A percentile compares a stretch with the other conserved stretches of the same genome.
Conservation (phyloP, 2,888 invertebrate species). For the Drosophila suboccidentalis region DNA sequence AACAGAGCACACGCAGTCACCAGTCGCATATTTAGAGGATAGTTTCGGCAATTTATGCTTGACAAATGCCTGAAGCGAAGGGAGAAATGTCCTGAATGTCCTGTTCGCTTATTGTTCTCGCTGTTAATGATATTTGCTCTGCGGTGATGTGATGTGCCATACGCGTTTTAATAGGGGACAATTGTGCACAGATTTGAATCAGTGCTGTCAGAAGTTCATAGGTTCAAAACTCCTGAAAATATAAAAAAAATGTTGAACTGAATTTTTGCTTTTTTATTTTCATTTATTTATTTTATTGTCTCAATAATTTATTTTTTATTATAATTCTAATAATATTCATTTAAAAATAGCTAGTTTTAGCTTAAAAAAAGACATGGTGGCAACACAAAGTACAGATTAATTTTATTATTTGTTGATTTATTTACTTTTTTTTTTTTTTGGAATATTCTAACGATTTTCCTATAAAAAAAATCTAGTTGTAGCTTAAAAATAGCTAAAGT, state of each 20-base stretch:
- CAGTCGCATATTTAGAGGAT: conserved; percentile 14
- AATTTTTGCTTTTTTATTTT: background rate
- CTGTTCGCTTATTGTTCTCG: conserved; percentile 2
- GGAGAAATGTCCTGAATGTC: conserved; percentile 10
- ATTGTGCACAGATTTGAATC: background rate
- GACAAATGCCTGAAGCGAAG: conserved; percentile 3
- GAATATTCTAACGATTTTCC: too few species aligned
- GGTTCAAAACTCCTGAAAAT: background rate
- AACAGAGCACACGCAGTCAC: conserved; percentile 10
- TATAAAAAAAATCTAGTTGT: too few species aligned
- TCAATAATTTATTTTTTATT: too few species aligned
- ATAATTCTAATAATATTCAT: too few species aligned
- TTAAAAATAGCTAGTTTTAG: too few species aligned
- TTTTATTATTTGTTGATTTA: too few species aligned
- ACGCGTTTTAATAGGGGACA: conserved; percentile 16
- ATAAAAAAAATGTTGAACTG: background rate
- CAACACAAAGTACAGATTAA: background rate
- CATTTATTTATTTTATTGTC: too few species aligned
- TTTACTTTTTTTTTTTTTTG: too few species aligned
- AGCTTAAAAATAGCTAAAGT: too few species aligned
- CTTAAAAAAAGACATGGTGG: too few species aligned
- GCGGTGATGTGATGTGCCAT: background rate
- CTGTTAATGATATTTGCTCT: conserved; percentile 30
- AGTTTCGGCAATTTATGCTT: conserved; percentile 33
- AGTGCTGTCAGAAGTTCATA: background rate